Base-by-base conservation (phyloP, 2,113 vertebrate genomes). In the Poicephalus gulielmi region DNA sequence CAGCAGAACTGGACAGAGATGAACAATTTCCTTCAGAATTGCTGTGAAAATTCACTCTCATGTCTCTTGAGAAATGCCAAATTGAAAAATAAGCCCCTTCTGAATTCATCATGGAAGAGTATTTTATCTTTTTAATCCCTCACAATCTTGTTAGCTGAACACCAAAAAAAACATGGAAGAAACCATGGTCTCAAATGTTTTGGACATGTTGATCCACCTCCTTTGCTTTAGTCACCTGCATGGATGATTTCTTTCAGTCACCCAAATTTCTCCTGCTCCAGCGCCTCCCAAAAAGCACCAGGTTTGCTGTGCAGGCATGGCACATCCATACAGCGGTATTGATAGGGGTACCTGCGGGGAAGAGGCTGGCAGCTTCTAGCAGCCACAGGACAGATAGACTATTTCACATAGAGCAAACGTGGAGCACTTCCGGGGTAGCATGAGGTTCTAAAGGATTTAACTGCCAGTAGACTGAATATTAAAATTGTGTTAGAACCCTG, bases 301-400 rank as follows among this genome's bases (percentile, higher is more conserved):
- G 46, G 13, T 46, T 67, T 86, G 22, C 71, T 46, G 6, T 27
- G 49, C 0, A 1, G 22, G 24, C 11, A 7, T 28, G 24, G 27
- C 33, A 44, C 30, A 28, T 37, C 67, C 39, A 24, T 15, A 9
- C 1, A 1, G 7, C 19, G 0, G 0, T 31, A 31, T 3, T 73
- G 11, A n/a, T 4, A 47, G 28, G 6, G 46, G 19, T 43, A 33
- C 5, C 11, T 80, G 33, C 17, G 66, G 24, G 6, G 52, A 76
- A 66, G 15, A 66, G 41, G 2, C 44, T 66, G 37, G 28, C 41
- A 13, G 8, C 17, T 46, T 80, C 76, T 81, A 24, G 9, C n/a
- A 22, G 63, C 35, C 41, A 25, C 62, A 43, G 12, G n/a, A 78
- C 39, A 44, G 30, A 9, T 4, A 41, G 12, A 41, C 25, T 20